These are phyloP conservation scores for Oncopeltus fasciatus DNA, from an alignment of 1,140 invertebrate species.

Conservation along the genomic window DNA sequence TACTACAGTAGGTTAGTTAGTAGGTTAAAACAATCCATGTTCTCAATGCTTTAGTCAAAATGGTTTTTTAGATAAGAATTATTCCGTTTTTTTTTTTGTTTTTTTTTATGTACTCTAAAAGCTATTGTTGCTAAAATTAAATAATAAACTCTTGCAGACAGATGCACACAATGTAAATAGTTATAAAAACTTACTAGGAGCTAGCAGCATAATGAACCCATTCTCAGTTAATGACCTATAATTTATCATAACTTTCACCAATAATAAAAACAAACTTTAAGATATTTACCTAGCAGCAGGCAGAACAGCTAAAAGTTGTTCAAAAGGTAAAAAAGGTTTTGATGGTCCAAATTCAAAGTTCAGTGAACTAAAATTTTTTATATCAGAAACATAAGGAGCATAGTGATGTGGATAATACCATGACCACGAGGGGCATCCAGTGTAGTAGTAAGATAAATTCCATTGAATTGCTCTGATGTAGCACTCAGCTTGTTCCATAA, in stretches of 20 bases:
- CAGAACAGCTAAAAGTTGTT: conserved; percentile 85
- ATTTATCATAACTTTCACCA: neutral
- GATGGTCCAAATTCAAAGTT: conserved; percentile 67
- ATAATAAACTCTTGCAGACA: too few species aligned
- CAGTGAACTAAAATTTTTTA: conserved; percentile 62
- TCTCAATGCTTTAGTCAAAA: too few species aligned
- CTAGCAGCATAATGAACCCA: too few species aligned
- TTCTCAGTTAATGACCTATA: neutral
- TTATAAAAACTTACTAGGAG: neutral
- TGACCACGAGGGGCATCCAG: conserved; percentile 90
- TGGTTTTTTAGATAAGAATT: too few species aligned
- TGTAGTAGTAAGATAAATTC: conserved; percentile 93
- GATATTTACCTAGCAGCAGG: conserved; percentile 46
- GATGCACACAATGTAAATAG: neutral
- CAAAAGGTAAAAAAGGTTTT: conserved; percentile 82
- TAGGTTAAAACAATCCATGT: too few species aligned
- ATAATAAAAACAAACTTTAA: neutral
- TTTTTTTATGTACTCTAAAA: too few species aligned
- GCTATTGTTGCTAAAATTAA: too few species aligned
- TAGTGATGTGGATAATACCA: conserved; percentile 95
- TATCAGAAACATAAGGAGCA: conserved; percentile 87
- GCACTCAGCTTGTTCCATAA: conserved; percentile 64
- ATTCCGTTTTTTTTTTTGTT: too few species aligned
- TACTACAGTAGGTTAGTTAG: too few species aligned
- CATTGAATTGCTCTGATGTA: conserved; percentile 91